phyloP scores from a whole-genome alignment of 2,888 invertebrate species.

The Dryobota labecula region DNA sequence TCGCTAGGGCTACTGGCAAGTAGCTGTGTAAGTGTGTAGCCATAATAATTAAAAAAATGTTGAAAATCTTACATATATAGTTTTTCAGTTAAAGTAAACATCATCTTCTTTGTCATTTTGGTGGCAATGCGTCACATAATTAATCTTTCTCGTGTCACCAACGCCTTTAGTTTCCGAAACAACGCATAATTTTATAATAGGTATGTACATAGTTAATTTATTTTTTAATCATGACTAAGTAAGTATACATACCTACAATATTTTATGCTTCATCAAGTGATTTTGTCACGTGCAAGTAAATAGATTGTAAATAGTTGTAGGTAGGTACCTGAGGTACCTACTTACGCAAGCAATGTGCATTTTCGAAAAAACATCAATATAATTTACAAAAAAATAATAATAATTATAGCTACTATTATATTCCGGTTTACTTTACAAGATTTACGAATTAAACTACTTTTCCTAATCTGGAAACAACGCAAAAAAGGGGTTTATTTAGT shows the following conservation, averaged over 20 bases:
- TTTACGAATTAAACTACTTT: constrained; percentile 8
- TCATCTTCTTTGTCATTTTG: constrained; percentile 22
- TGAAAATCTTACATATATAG: neutral
- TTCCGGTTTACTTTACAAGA: neutral
- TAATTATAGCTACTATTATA: neutral
- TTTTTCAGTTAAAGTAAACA: constrained; percentile 10
- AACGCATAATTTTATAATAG: constrained; percentile 32
- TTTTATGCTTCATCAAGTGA: constrained; percentile 20
- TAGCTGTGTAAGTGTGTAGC: too few species aligned
- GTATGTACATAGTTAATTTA: too few species aligned
- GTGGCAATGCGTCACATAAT: constrained; percentile 30
- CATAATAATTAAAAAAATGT: neutral
- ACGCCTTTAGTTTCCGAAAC: constrained; percentile 42
- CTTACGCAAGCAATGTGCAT: neutral
- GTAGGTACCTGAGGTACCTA: too few species aligned
- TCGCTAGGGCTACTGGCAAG: too few species aligned
- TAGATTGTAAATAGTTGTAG: neutral
- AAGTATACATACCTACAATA: neutral
- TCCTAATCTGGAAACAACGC: neutral
- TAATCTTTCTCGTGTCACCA: constrained; percentile 44
- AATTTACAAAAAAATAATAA: too few species aligned
- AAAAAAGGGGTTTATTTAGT: neutral
- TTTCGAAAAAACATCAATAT: neutral
- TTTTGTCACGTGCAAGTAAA: constrained; percentile 20
- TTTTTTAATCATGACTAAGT: constrained; percentile 41